A percentile compares a stretch with the other conserved stretches of the same genome.
Evolutionary conservation across 1,140 invertebrate genomes (phyloP).

Genomic region (Geopemphigus sp.): DNA sequence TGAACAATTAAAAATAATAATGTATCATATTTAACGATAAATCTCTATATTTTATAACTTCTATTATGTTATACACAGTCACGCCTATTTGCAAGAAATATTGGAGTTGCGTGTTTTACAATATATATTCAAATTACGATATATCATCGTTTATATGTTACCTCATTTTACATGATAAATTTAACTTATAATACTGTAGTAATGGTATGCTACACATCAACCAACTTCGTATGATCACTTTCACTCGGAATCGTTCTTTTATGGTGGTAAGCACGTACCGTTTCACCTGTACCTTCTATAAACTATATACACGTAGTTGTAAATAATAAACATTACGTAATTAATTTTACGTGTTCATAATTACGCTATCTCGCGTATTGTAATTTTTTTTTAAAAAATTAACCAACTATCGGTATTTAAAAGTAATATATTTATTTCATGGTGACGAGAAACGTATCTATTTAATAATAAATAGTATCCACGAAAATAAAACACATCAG

Average conservation of each 20-base stretch:
- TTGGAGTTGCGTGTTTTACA: not conserved
- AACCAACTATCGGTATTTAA: too few relatives aligned
- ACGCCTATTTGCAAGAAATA: not conserved
- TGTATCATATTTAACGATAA: not conserved
- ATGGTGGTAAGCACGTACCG: conserved; percentile 30
- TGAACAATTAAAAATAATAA: not conserved
- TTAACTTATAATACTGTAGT: not conserved
- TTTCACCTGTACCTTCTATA: conserved; percentile 11
- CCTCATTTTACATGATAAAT: not conserved
- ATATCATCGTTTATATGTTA: not conserved
- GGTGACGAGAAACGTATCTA: too few relatives aligned
- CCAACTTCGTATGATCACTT: conserved; percentile 1
- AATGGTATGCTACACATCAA: not conserved
- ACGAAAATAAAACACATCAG: too few relatives aligned
- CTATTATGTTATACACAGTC: not conserved
- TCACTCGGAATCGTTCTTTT: conserved; percentile 10
- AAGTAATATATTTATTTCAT: too few relatives aligned
- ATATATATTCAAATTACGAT: not conserved
- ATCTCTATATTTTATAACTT: not conserved
- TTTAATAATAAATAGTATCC: too few relatives aligned
- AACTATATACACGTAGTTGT: not conserved
- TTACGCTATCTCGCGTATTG: too few relatives aligned
- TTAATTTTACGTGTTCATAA: not conserved
- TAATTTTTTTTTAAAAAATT: too few relatives aligned
- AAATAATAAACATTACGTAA: not conserved